These are phyloP conservation scores for Apolygus lucorum DNA, from an alignment of 1,140 invertebrate species.

Conservation along the genomic window DNA sequence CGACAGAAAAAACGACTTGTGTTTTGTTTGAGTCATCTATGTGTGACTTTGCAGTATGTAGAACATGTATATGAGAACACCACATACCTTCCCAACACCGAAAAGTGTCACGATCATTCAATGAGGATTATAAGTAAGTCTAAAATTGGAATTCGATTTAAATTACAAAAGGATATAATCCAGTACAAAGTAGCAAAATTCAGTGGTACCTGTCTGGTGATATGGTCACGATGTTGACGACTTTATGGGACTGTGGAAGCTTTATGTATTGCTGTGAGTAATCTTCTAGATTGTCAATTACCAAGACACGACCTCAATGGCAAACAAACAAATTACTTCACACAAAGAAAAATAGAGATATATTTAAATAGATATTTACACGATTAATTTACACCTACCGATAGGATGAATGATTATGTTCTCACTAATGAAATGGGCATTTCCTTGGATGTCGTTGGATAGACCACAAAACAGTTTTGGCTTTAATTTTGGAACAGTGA, in stretches of 20 bases:
- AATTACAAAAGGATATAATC: too few species aligned
- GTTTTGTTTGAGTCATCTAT: too few species aligned
- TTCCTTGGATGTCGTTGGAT: constrained; percentile 48
- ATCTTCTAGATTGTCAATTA: constrained; percentile 47
- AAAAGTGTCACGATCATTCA: too few species aligned
- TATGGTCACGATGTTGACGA: not conserved
- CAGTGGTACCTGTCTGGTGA: constrained; percentile 22
- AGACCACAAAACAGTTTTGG: constrained; percentile 41
- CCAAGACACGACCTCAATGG: constrained; percentile 41
- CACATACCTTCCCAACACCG: not conserved
- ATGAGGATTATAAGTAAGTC: too few species aligned
- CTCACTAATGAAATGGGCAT: constrained; percentile 55
- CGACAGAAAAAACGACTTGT: too few species aligned
- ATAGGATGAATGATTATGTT: constrained; percentile 58
- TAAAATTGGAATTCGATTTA: too few species aligned
- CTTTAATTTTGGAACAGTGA: constrained; percentile 34
- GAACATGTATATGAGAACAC: too few species aligned
- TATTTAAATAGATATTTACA: too few species aligned
- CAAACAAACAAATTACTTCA: too few species aligned
- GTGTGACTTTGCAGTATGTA: too few species aligned
- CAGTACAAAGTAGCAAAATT: too few species aligned
- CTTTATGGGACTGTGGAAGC: constrained; percentile 9
- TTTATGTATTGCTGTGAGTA: constrained; percentile 18
- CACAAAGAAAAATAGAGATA: too few species aligned
- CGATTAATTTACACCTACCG: constrained; percentile 43